A percentile compares a stretch with the other conserved stretches of the same genome.
phyloP scores from a whole-genome alignment of 2,113 vertebrate species.

The Peromyscus californicus region DNA sequence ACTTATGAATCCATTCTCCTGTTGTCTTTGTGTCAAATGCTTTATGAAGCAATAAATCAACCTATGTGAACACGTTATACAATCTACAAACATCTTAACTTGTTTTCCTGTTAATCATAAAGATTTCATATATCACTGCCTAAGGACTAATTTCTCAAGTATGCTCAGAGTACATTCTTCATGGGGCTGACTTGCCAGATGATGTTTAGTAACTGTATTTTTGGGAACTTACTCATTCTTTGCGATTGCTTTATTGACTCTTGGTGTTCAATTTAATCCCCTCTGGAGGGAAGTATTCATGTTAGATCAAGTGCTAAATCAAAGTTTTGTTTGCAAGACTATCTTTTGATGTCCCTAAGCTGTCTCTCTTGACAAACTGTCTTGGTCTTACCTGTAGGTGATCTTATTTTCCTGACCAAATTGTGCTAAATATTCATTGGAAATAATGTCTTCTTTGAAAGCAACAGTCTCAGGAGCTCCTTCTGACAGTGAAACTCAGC shows the following conservation, averaged over 20 bases:
- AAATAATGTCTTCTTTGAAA: conserved; percentile 31
- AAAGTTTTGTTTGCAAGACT: conserved; percentile 44
- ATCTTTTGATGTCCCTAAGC: conserved; percentile 24
- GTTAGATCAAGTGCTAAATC: conserved; percentile 22
- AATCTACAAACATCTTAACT: conserved; percentile 55
- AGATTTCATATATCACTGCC: conserved; percentile 62
- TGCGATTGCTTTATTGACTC: background rate
- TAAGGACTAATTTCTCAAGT: conserved; percentile 63
- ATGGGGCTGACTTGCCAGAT: background rate
- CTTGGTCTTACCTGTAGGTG: background rate
- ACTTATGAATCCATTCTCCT: conserved; percentile 65
- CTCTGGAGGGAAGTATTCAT: conserved; percentile 51
- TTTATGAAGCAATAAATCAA: conserved; percentile 79
- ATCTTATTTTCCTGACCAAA: background rate
- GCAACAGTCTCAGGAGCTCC: background rate
- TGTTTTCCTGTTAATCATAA: conserved; percentile 19
- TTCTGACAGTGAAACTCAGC: background rate
- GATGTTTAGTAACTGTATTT: conserved; percentile 46
- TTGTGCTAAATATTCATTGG: conserved; percentile 43
- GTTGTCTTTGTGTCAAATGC: conserved; percentile 63
- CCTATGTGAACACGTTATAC: background rate
- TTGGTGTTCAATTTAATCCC: background rate
- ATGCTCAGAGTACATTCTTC: conserved; percentile 1
- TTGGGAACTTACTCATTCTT: background rate
- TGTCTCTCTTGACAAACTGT: background rate